phyloP scores from a whole-genome alignment of 2,888 invertebrate species.

The Sarcophaga carnaria region DNA sequence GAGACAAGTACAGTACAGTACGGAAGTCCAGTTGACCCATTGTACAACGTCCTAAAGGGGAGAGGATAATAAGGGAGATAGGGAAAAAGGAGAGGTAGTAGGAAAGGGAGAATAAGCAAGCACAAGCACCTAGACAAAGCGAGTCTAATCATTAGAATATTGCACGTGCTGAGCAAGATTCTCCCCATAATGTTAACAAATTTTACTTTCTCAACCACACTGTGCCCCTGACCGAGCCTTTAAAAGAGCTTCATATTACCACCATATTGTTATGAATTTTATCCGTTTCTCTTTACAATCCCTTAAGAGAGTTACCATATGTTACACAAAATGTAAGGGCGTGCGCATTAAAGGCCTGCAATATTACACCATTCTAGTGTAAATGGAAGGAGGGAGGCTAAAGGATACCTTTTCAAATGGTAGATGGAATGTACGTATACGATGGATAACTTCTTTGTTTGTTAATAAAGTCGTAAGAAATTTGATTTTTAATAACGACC shows the following conservation, averaged over 20 bases:
- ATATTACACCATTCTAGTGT: constrained; percentile 1
- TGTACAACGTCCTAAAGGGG: no score
- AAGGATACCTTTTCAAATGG: neutral
- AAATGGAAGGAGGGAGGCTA: neutral
- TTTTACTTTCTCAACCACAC: constrained; percentile 37
- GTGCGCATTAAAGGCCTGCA: constrained; percentile 40
- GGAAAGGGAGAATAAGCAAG: no score
- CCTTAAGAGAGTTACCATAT: constrained; percentile 53
- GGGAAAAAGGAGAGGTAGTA: no score
- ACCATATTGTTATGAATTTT: constrained; percentile 9
- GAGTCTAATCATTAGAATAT: no score
- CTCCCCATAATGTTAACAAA: neutral
- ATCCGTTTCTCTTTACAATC: constrained; percentile 61
- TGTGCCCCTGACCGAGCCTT: neutral
- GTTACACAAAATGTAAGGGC: constrained; percentile 19
- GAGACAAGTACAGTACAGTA: no score
- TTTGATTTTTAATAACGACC: constrained; percentile 31
- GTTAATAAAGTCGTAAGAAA: constrained; percentile 37
- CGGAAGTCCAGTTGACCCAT: no score
- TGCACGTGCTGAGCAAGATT: no score
- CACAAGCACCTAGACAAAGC: no score
- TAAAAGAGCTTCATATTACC: constrained; percentile 48
- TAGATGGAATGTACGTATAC: neutral
- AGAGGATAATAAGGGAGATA: no score
- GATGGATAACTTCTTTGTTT: constrained; percentile 1